These are phyloP conservation scores for Argentina silus DNA, from an alignment of 2,797 vertebrate species.

Conservation along the genomic window DNA sequence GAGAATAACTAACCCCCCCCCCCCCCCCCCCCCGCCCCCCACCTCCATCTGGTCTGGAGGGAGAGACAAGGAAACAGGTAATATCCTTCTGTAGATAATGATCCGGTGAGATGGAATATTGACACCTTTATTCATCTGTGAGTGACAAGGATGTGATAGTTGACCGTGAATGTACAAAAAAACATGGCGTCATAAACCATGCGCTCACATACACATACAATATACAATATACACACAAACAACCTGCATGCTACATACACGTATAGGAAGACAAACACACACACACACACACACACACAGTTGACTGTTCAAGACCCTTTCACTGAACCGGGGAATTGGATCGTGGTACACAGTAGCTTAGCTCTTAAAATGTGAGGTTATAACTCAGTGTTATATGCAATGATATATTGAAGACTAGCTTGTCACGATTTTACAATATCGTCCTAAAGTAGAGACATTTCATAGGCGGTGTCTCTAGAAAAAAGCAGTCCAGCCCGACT, in stretches of 20 bases:
- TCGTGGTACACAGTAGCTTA: neutral
- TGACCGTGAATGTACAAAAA: neutral
- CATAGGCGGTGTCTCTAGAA: neutral
- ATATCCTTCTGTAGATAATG: constrained; percentile 4
- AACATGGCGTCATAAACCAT: too few relatives aligned
- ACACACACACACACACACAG: neutral
- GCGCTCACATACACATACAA: neutral
- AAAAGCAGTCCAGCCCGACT: neutral
- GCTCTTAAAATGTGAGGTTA: neutral
- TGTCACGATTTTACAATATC: neutral
- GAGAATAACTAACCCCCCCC: neutral
- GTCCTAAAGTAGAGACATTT: neutral
- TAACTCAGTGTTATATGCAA: neutral
- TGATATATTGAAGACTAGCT: neutral
- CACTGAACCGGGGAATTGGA: neutral
- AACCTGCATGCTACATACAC: neutral
- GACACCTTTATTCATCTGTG: neutral
- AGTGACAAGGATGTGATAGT: constrained; percentile 3
- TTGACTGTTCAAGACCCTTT: neutral
- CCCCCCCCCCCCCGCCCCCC: too few relatives aligned
- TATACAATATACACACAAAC: neutral
- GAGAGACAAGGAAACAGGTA: neutral
- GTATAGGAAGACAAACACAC: neutral
- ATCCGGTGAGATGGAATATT: constrained; percentile 16
- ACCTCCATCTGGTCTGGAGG: neutral